Conservation (phyloP, 2,797 vertebrate genomes). For the Kryptopterus vitreolus region DNA sequence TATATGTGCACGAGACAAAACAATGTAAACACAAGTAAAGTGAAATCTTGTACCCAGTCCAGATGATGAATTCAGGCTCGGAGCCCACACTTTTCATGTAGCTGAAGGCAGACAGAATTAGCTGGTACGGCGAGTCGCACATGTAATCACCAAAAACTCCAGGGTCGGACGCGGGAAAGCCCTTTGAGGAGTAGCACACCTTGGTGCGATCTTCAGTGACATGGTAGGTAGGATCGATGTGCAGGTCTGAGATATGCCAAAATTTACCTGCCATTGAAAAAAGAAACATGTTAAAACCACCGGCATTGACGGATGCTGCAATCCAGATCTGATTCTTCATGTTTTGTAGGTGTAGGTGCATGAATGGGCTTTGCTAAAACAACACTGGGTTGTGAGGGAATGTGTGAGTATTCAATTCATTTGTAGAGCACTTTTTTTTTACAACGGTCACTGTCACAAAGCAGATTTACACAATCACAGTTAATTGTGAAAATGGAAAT, state of each 20-base stretch:
- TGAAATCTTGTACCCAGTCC: constrained; percentile 79
- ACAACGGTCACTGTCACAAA: too few species aligned
- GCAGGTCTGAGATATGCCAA: constrained; percentile 96
- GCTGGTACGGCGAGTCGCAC: constrained; percentile 91
- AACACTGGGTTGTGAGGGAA: too few species aligned
- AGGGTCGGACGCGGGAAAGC: constrained; percentile 78
- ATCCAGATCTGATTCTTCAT: background rate
- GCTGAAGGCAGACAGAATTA: constrained; percentile 89
- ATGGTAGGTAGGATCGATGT: constrained; percentile 92
- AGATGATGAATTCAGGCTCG: constrained; percentile 88
- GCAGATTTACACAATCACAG: too few species aligned
- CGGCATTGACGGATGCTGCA: background rate
- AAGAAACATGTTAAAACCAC: background rate
- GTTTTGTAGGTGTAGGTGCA: background rate
- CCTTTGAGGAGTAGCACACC: constrained; percentile 93
- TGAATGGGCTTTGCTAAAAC: background rate
- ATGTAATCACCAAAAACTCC: constrained; percentile 88
- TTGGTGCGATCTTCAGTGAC: constrained; percentile 81
- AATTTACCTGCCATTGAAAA: constrained; percentile 78
- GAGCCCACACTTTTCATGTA: constrained; percentile 80
- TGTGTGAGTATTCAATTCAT: too few species aligned
- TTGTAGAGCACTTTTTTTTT: too few species aligned
- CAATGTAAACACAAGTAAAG: background rate
- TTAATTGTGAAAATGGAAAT: too few species aligned
- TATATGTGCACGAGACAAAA: too few species aligned